Evolutionary conservation across 2,888 invertebrate genomes (phyloP), one percentile per base, ranked within the genome.

Genomic region (Melolontha melolontha): DNA sequence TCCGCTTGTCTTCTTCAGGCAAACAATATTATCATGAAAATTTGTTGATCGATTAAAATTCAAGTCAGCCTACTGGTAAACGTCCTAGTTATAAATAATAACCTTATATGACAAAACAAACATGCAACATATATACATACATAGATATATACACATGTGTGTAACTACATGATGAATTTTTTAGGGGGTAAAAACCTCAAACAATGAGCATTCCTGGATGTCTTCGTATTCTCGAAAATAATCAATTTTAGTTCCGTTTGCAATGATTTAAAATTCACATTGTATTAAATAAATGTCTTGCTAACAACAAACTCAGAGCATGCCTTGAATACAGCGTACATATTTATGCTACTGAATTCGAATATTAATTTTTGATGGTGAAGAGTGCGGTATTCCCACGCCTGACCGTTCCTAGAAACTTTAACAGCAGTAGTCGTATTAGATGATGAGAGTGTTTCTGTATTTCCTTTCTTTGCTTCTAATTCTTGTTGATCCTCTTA

Each of bases 221-320:
- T 70, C 17, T 39, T 34, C 66, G 68, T 67, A 70, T 71, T 74
- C 71, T 72, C 72, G 73, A 71, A 74, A 74, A 73, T 69, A 73
- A 74, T 70, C 66, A 69, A 68, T 69, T 70, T 68, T 67, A 74
- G 74, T 74, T 74, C 74, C 73, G 73, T 73, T 74, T 73, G 73
- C 73, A 68, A 69, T 71, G 49, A 51, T 64, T 70, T 70, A 67
- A 70, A 70, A 70, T 70, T 70, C 70, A 70, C 66, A 63, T 52
- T 51, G 66, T 52, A 57, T 40, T 17, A 63, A 47, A 51, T 39
- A 69, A 65, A 62, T 66, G 69, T 62, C 74, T 74, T 72, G 74
- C 74, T 74, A 73, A 74, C 74, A 74, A 73, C 74, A 70, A 66
- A 67, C 71, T 68, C 64, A 65, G 70, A 62, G 68, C 70, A 69